phyloP scores from a whole-genome alignment of 1,140 invertebrate species.

The Halesus radiatus region DNA sequence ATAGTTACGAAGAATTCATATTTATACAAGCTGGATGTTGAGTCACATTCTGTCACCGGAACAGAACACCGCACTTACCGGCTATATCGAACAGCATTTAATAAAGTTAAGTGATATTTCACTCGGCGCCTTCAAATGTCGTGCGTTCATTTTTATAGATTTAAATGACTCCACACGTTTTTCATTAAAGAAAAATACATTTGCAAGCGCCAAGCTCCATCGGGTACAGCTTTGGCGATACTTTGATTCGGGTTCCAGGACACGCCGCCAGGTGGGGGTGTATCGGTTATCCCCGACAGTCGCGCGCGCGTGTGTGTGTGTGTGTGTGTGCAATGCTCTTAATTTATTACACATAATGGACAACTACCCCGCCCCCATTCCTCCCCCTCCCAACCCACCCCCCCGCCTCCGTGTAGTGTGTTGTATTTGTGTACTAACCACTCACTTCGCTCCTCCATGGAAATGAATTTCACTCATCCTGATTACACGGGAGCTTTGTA shows the following conservation, averaged over 20 bases:
- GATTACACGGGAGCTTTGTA: slow-evolving; percentile 37
- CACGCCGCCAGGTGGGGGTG: slow-evolving; percentile 10
- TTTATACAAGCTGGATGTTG: too few species aligned
- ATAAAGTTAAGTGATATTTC: slow-evolving; percentile 16
- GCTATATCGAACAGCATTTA: slow-evolving; percentile 6
- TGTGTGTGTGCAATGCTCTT: slow-evolving; percentile 53
- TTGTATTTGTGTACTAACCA: slow-evolving; percentile 55
- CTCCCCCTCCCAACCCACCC: not conserved
- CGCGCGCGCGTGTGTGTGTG: slow-evolving; percentile 40
- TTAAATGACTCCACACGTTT: slow-evolving; percentile 17
- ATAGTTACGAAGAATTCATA: too few species aligned
- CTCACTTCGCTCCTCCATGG: slow-evolving; percentile 51
- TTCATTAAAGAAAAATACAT: slow-evolving; percentile 54
- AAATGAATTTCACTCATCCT: slow-evolving; percentile 56
- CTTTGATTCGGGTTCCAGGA: slow-evolving; percentile 48
- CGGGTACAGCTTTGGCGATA: slow-evolving; percentile 20
- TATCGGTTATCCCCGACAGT: slow-evolving; percentile 11
- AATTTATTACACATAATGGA: slow-evolving; percentile 58
- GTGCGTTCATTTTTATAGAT: slow-evolving; percentile 11
- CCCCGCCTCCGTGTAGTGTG: slow-evolving; percentile 35
- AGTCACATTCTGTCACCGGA: not conserved
- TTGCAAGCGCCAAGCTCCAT: slow-evolving; percentile 13
- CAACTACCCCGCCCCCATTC: slow-evolving; percentile 42
- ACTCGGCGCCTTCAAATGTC: not conserved
- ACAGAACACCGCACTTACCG: not conserved